Conservation (phyloP, 2,888 invertebrate genomes). For the Cremastobaeus sp. region DNA sequence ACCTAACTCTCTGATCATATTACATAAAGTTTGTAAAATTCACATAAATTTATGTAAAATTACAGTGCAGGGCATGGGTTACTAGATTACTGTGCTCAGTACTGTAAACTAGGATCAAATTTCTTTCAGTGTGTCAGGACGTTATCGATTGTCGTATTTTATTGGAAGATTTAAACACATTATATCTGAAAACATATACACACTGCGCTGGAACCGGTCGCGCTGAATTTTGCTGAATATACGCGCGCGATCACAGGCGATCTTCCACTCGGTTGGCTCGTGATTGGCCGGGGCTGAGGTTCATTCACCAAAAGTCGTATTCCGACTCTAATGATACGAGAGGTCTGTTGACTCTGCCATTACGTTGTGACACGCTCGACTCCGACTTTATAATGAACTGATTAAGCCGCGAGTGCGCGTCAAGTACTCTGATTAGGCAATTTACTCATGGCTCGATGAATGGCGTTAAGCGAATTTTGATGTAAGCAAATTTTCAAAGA, state of each 20-base stretch:
- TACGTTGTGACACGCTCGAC: conserved; percentile 29
- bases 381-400: conserved; percentile 32
- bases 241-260: conserved; percentile 28
- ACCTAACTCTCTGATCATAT: too few relatives aligned
- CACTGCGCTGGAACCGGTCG: conserved; percentile 46
- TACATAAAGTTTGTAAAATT: too few relatives aligned
- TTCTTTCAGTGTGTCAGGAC: too few relatives aligned
- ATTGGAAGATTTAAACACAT: conserved; percentile 3
- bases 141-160: conserved; percentile 7
- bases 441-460: conserved; percentile 14
- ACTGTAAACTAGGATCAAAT: too few relatives aligned
- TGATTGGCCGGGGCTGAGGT: conserved; percentile 36
- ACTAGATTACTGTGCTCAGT: too few relatives aligned
- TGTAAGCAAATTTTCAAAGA: too few relatives aligned
- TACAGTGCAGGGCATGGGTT: too few relatives aligned
- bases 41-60: too few relatives aligned
- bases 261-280: conserved; percentile 38
- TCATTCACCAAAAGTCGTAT: conserved; percentile 33
- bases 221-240: conserved; percentile 37
- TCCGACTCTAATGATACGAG: conserved; percentile 35
- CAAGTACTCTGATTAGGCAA: conserved; percentile 23
- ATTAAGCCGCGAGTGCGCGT: conserved; percentile 15
- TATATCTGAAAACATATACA: conserved; percentile 43
- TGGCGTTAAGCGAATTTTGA: conserved; percentile 16
- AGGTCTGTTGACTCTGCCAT: conserved; percentile 22